phyloP scores from a whole-genome alignment of 2,888 invertebrate genomes.

The Myathropa florea region DNA sequence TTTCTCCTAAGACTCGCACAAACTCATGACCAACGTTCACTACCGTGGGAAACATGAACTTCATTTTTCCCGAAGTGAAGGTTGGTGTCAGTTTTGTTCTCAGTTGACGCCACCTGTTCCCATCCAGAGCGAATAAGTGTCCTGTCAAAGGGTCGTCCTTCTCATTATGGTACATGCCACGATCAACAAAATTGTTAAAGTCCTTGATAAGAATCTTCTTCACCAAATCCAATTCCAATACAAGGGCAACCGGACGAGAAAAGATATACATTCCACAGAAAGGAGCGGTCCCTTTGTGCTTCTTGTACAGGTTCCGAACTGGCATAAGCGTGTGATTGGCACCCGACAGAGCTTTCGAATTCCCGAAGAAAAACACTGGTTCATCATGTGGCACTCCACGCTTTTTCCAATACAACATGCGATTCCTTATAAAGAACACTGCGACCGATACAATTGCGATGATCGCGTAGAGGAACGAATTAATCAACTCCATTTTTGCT shows the following conservation, averaged over 20 bases:
- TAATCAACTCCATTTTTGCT: neutral
- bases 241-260: constrained; percentile 75
- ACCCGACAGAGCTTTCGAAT: constrained; percentile 59
- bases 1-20: neutral
- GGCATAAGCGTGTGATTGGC: constrained; percentile 58
- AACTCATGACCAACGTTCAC: constrained; percentile 69
- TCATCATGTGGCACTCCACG: constrained; percentile 73
- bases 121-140: constrained; percentile 80
- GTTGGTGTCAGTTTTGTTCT: constrained; percentile 74
- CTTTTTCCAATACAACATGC: constrained; percentile 71
- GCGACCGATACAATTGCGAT: neutral
- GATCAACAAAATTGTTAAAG: constrained; percentile 76
- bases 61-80: constrained; percentile 75
- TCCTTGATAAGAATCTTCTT: constrained; percentile 75
- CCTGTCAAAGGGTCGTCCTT: constrained; percentile 78
- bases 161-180: constrained; percentile 76
- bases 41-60: constrained; percentile 74
- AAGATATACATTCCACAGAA: constrained; percentile 77
- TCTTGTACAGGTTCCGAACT: constrained; percentile 72
- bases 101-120: constrained; percentile 78
- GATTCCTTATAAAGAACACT: neutral
- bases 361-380: constrained; percentile 73
- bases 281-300: constrained; percentile 73
- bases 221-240: constrained; percentile 76
- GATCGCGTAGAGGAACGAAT: neutral